Evolutionary conservation across 37 sponge, comb jelly and placozoan genomes (phyloP), one percentile per base, ranked within the genome.

Genomic region (Oscarella lobularis): DNA sequence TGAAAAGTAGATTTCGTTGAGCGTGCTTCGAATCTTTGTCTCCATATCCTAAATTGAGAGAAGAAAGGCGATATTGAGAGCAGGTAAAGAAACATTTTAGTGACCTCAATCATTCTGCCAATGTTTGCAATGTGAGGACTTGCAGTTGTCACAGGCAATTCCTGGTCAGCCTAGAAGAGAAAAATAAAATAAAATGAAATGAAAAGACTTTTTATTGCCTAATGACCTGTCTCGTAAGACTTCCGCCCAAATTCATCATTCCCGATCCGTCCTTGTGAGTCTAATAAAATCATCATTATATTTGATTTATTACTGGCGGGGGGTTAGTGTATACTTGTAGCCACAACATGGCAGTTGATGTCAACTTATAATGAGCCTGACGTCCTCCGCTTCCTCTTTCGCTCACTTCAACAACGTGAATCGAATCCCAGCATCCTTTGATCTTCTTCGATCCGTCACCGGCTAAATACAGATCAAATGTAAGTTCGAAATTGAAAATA

Each of bases 301-400:
- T n/a, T n/a, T n/a, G n/a, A n/a, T n/a, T n/a, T n/a, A n/a, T n/a
- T n/a, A n/a, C n/a, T n/a, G n/a, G n/a, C n/a, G n/a, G n/a, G n/a
- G n/a, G n/a, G n/a, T n/a, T n/a, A n/a, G n/a, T n/a, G n/a, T n/a
- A n/a, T 33, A 81, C 82, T 77, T 78, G 82, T 4, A 96, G 82
- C 97, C 97, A 96, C 55, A 96, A 79, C 97, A 96, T 96, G 2
- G 84, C 97, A 27, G 97, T 96, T 0, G 93, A 92, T n/a, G 93
- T 96, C 37, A 96, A 87, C 77, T 96, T 96, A 81, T 96, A 96
- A 84, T 92, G 90, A 6, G 97, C 97, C 65, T 54, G 79, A 5
- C 88, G 78, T 0, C 90, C 88, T 14, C 74, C 83, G 33, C 83
- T 79, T n/a, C n/a, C n/a, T 80, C 91, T 92, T 77, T 92, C 92